phyloP scores from a whole-genome alignment of 2,113 vertebrate species.

The Clarias gariepinus region DNA sequence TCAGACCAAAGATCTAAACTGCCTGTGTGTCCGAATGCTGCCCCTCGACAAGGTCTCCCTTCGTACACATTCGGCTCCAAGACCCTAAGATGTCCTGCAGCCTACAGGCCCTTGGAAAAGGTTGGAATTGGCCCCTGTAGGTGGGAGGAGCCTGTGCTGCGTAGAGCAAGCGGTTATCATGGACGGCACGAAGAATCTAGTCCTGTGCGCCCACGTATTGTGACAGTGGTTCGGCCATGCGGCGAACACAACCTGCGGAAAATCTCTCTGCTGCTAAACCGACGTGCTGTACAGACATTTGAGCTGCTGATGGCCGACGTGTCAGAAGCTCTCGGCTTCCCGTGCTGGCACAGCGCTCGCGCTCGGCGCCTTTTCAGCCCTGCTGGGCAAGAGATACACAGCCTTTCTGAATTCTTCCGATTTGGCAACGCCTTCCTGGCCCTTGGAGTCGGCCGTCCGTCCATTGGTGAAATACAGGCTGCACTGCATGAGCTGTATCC shows the following conservation, averaged over 20 bases:
- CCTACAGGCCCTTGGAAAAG: slow-evolving; percentile 25
- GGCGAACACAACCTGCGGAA: slow-evolving; percentile 76
- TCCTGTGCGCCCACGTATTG: slow-evolving; percentile 82
- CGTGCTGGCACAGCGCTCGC: slow-evolving; percentile 85
- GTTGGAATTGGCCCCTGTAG: slow-evolving; percentile 6
- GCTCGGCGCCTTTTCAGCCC: slow-evolving; percentile 88
- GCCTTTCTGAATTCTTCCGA: slow-evolving; percentile 88
- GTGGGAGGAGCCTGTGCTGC: slow-evolving; percentile 16
- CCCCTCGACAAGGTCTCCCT: slow-evolving; percentile 25
- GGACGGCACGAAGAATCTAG: slow-evolving; percentile 79
- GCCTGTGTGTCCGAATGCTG: slow-evolving; percentile 43
- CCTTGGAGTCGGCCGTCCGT: slow-evolving; percentile 80
- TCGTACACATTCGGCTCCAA: slow-evolving; percentile 34
- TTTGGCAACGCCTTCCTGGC: slow-evolving; percentile 89
- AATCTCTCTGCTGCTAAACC: slow-evolving; percentile 88
- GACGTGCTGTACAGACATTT: slow-evolving; percentile 87
- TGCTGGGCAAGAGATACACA: slow-evolving; percentile 69
- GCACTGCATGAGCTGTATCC: slow-evolving; percentile 87
- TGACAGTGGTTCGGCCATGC: slow-evolving; percentile 84
- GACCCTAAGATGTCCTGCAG: slow-evolving; percentile 21
- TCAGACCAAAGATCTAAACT: slow-evolving; percentile 48
- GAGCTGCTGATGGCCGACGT: slow-evolving; percentile 89
- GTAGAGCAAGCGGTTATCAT: slow-evolving; percentile 62
- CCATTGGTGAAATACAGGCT: slow-evolving; percentile 77
- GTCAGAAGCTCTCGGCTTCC: slow-evolving; percentile 91